phyloP scores from a whole-genome alignment of 2,797 vertebrate species.

The Clarias fuscus region DNA sequence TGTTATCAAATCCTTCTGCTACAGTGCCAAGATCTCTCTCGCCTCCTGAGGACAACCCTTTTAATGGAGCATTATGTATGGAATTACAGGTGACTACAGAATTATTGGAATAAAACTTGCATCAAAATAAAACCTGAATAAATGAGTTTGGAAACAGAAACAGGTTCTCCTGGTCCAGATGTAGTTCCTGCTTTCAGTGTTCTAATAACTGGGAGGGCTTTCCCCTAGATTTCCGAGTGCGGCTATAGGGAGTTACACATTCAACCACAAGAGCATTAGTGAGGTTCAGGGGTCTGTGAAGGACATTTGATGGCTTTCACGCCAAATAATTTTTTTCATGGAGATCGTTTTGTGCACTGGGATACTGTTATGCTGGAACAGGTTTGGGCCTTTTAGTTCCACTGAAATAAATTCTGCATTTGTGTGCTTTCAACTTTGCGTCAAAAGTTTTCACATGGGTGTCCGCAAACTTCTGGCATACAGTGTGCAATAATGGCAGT shows the following conservation, averaged over 20 bases:
- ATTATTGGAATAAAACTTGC: conserved; percentile 1
- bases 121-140: too few relatives aligned
- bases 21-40: neutral
- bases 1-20: neutral
- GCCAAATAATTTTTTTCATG: neutral
- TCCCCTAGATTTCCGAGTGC: too few relatives aligned
- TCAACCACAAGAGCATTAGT: too few relatives aligned
- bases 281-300: neutral
- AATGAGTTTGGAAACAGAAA: neutral
- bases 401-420: neutral
- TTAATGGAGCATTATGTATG: neutral
- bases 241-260: too few relatives aligned
- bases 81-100: neutral
- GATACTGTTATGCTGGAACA: neutral
- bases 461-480: neutral
- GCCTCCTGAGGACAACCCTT: neutral
- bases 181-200: too few relatives aligned
- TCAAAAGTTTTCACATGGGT: neutral
- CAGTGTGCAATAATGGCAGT: neutral
- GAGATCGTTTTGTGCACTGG: neutral
- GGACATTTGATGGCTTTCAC: neutral
- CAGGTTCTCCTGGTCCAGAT: too few relatives aligned
- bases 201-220: too few relatives aligned
- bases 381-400: neutral
- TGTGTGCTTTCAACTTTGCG: neutral